Base-by-base conservation (phyloP, 1,140 invertebrate genomes). In the Arctopsyche grandis region DNA sequence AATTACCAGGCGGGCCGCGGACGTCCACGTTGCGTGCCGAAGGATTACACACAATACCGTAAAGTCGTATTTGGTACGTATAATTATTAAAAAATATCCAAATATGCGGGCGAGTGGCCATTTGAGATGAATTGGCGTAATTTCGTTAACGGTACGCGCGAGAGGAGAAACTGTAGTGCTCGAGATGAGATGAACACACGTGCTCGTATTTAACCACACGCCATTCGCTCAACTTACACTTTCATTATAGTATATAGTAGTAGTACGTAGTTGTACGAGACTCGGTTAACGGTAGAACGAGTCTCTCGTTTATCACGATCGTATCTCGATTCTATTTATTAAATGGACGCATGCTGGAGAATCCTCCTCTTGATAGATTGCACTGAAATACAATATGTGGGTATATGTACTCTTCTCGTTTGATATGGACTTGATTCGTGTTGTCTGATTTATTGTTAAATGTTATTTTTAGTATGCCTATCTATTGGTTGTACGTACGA, bases 11-110 rank as follows among this genome's bases (percentile, higher is more conserved):
- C 1, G 29, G 3, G 29, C 29, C 48, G 3, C 16, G 12, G 10
- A 52, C 48, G 22, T 9, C 44, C 14, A 21, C 1, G 63, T 69
- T 22, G 63, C 75, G 63, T 77, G 75, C n/a, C 75, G 22, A 44
- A n/a, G 21, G 14, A 19, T 69, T 69, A 77, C 75, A 77, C 44
- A 56, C 58, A 69, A 77, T 77, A 77, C 75, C 75, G 75, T 77
- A 77, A 77, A 77, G 16, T 14, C 26, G 21, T 26, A 48, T 12
- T 46, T 52, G 5, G 12, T 5, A 69, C 21, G 21, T 12, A 19
- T 48, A 7, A 46, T 19, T 43, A n/a, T n/a, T n/a, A 38, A 38
- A 38, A 38, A 38, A 38, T 38, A 38, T 38, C 7, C 29, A 38
- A 4, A 38, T 38, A 38, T 7, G 7, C 29, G 29, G 29, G 29